Evolutionary conservation across 2,888 invertebrate species (phyloP), one percentile per base, ranked within the genome.

Genomic region (Carabus problematicus): DNA sequence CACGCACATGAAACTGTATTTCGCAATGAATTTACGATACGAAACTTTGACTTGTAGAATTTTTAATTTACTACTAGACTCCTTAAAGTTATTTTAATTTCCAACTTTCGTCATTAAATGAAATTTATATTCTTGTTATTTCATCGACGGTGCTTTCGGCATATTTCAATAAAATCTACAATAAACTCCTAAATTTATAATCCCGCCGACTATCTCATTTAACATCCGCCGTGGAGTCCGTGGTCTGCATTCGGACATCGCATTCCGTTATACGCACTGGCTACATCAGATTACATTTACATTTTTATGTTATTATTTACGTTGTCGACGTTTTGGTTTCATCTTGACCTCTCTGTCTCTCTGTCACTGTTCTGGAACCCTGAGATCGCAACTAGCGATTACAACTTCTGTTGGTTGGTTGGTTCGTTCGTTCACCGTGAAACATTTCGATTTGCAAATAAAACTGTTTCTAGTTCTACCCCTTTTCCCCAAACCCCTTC

Each of bases 241-340:
- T 29, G 29, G 29, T 29, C 29, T 29, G 29, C 29, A 29, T 29
- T 29, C 29, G 29, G 45, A 45, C n/a, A 45, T 41, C 41, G 56
- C 56, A 40, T 40, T 29, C 41, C 39, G 19, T 12, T 2, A 19
- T 55, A 29, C 29, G 19, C 45, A 8, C 43, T 16, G 19, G 45
- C 29, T n/a, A 55, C 39, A 61, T 61, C 45, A 61, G 45, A 61
- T 62, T 49, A 62, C 49, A 62, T 62, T 62, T 62, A 62, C 62
- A 62, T 62, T 47, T 62, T 62, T 62, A 39, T 62, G 62, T 62
- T 29, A 47, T 62, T 47, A 19, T 45, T 62, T 45, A 62, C 49
- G 45, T 47, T 29, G 60, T 45, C 52, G 16, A 52, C 52, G 14
- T 16, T n/a, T 29, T 29, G 29, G 29, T 29, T 29, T 29, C 29